Base-by-base conservation (phyloP, 2,113 vertebrate genomes). In the Symphodus melops region DNA sequence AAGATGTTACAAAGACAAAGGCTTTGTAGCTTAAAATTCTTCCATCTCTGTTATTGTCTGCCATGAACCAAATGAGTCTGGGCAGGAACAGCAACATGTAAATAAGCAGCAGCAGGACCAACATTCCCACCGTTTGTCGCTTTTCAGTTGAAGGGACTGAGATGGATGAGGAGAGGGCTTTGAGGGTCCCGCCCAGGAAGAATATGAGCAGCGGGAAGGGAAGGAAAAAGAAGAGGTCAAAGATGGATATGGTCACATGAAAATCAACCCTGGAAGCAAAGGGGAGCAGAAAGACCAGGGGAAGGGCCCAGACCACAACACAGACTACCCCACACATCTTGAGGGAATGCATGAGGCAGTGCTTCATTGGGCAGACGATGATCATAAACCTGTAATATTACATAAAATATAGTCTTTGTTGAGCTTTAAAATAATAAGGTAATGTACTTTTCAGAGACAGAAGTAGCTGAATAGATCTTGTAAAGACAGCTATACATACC, bases 41-140 rank as follows among this genome's bases (percentile, higher is more conserved):
- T 2, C 11, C 39, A 41, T 16, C 1, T n/a, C 8, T 28, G 1
- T 1, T 4, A n/a, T 1, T 1, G 0, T 13, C 0, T 23, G 1
- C 3, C 28, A 60, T 14, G 9, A 0, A 20, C 6, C 1, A 11
- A 17, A 72, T 55, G 3, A 41, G 37, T 9, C 3, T 21, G 2
- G 78, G 78, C 53, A 75, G 13, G 17, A 81, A 81, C 39, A 81
- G 17, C 13, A 74, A 17, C 1, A 10, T 57, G 36, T 79, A 68
- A 62, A 14, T 79, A 5, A 79, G 42, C 13, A 74, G 4, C 33
- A 80, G 64, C 19, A 68, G 3, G 6, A 80, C 23, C 52, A 67
- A 19, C n/a, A 44, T 6, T 20, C 42, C 49, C 0, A 80, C 70
- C 20, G 68, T 68, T 14, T 41, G 21, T 8, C n/a, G 17, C 57